Conservation (phyloP, 64 coral and sea anemone species). For the Stylophora pistillata region DNA sequence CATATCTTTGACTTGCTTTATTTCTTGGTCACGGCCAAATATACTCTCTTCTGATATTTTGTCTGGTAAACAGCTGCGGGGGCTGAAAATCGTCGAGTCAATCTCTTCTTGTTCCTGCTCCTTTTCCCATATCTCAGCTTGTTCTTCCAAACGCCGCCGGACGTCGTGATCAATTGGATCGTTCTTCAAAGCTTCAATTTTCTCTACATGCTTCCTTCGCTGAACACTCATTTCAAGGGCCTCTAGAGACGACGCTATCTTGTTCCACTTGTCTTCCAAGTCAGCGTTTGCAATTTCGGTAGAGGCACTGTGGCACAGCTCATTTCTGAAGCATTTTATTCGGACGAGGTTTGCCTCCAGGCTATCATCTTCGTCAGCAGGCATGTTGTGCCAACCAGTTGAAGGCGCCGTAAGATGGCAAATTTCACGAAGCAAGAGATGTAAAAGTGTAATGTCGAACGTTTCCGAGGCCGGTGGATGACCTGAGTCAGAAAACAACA, state of each 20-base stretch:
- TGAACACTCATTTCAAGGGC: conserved; percentile 2
- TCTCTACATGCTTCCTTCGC: too few relatives aligned
- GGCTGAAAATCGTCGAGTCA: background rate
- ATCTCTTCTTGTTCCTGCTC: background rate
- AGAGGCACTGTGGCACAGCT: conserved; percentile 20
- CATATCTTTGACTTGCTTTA: background rate
- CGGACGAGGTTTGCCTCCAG: conserved; percentile 36
- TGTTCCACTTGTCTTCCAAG: conserved; percentile 38
- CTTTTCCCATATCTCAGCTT: background rate
- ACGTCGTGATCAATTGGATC: conserved; percentile 8
- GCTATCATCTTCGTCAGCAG: conserved; percentile 45
- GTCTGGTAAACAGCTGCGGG: conserved; percentile 17
- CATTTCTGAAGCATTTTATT: conserved; percentile 57
- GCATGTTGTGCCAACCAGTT: conserved; percentile 63
- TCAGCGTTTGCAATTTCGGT: background rate
- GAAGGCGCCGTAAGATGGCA: conserved; percentile 14
- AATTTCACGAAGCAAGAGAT: conserved; percentile 54
- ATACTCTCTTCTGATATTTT: too few relatives aligned
- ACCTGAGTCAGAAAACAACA: conserved; percentile 17
- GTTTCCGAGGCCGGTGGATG: background rate
- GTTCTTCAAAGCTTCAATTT: conserved; percentile 39
- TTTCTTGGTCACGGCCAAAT: conserved; percentile 42
- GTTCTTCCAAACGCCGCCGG: background rate
- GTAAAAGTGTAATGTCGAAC: conserved; percentile 72
- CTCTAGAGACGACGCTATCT: conserved; percentile 14